Percentiles rank a stretch among this genome's conserved stretches.
Conservation (phyloP, 2,888 invertebrate species). For the Chironomus tentans region DNA sequence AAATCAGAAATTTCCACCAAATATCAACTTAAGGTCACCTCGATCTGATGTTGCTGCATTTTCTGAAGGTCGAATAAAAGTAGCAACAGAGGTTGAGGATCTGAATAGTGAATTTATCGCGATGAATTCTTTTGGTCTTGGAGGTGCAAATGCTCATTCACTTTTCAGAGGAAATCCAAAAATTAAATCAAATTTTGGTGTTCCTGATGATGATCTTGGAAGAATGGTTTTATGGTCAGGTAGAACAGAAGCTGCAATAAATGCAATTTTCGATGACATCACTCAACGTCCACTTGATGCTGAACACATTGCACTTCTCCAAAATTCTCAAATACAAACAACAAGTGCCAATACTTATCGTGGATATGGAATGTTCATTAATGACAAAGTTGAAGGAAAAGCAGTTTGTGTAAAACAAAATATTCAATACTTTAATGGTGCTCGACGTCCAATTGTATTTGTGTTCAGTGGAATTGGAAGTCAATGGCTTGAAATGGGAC, state of each 20-base stretch:
- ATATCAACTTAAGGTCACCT: constrained; percentile 60
- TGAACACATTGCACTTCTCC: constrained; percentile 47
- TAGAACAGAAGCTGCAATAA: constrained; percentile 62
- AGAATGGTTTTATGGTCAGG: constrained; percentile 64
- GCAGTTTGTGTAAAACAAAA: constrained; percentile 39
- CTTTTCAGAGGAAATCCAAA: constrained; percentile 53
- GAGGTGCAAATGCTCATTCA: constrained; percentile 69
- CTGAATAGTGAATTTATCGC: constrained; percentile 57
- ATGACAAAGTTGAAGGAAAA: not conserved
- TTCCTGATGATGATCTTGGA: constrained; percentile 52
- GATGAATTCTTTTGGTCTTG: constrained; percentile 81
- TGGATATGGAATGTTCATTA: constrained; percentile 52
- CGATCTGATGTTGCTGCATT: constrained; percentile 49
- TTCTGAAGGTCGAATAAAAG: constrained; percentile 48
- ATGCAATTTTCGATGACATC: constrained; percentile 50
- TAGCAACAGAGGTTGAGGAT: constrained; percentile 58
- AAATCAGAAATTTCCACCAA: constrained; percentile 64
- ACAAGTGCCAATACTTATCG: constrained; percentile 55
- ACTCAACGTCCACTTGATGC: constrained; percentile 47
- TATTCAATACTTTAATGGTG: constrained; percentile 47
- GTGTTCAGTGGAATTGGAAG: constrained; percentile 80
- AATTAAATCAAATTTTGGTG: constrained; percentile 50
- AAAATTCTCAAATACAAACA: constrained; percentile 46
- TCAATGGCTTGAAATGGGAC: constrained; percentile 72
- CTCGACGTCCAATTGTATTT: constrained; percentile 64